Conservation (phyloP, 2,797 vertebrate species). For the Acanthurus tractus region DNA sequence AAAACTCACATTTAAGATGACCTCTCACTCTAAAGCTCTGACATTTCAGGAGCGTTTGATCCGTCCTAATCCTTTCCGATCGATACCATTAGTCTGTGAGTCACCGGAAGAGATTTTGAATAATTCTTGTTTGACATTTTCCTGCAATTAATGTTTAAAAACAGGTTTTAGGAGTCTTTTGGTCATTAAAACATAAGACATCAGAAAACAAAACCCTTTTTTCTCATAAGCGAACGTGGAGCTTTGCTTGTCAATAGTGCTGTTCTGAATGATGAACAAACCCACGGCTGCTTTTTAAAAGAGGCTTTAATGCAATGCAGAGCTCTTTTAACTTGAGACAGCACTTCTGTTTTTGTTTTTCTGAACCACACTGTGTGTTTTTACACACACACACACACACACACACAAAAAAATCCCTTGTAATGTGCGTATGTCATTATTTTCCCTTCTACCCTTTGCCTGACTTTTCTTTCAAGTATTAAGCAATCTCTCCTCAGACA, state of each 20-base stretch:
- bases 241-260: background rate
- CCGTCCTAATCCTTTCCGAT: background rate
- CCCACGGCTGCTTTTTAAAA: no score
- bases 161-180: background rate
- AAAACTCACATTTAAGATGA: background rate
- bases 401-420: background rate
- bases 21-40: background rate
- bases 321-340: background rate
- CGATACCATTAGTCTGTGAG: slow-evolving; percentile 7
- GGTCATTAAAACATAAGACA: background rate
- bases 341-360: slow-evolving; percentile 18
- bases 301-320: background rate
- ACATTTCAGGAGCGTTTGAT: slow-evolving; percentile 30
- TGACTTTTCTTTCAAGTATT: slow-evolving; percentile 60
- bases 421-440: slow-evolving; percentile 57
- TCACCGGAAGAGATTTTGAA: background rate
- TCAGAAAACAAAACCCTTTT: background rate
- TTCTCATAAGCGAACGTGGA: background rate
- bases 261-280: slow-evolving; percentile 10
- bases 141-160: background rate
- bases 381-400: no score
- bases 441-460: slow-evolving; percentile 39
- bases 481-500: slow-evolving; percentile 71
- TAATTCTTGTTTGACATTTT: background rate
- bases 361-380: background rate